Conservation (phyloP, 2,797 vertebrate species). For the Garrulus glandarius region DNA sequence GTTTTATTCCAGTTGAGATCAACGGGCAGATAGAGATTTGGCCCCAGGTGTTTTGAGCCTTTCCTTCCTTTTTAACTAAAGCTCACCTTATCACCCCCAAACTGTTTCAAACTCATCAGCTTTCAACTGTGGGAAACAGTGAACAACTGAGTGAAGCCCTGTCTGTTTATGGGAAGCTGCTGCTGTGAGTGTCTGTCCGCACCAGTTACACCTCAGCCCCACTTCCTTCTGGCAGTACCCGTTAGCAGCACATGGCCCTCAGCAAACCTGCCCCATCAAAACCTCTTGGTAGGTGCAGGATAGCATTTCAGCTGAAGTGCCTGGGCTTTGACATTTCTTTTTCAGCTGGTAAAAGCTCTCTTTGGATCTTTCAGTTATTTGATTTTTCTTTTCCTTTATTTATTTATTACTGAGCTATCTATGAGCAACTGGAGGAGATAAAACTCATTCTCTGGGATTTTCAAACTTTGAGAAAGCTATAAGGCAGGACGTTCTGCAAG, state of each 20-base stretch:
- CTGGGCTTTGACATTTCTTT: not conserved
- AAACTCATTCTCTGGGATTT: not conserved
- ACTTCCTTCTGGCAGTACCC: not conserved
- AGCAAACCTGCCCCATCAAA: not conserved
- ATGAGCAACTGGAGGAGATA: not conserved
- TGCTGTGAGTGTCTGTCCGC: not conserved
- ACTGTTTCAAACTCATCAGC: constrained; percentile 15
- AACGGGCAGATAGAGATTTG: not conserved
- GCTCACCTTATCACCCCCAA: not conserved
- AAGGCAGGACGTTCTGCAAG: not conserved
- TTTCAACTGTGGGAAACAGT: constrained; percentile 45
- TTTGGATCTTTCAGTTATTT: not conserved
- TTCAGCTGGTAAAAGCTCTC: not conserved
- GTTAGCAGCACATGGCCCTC: not conserved
- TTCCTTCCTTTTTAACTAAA: constrained; percentile 48
- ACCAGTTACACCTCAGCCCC: not conserved
- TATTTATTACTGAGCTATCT: not conserved
- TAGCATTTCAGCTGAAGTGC: not conserved
- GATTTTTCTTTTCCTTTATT: not conserved
- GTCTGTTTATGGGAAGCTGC: not conserved
- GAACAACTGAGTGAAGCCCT: not conserved
- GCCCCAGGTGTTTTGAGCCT: constrained; percentile 51
- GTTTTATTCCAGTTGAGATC: constrained; percentile 19
- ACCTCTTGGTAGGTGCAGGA: not conserved
- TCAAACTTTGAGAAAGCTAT: not conserved